Evolutionary conservation across 2,888 invertebrate genomes (phyloP), one percentile per base, ranked within the genome.

Genomic region (Caradrina clavipalpis): DNA sequence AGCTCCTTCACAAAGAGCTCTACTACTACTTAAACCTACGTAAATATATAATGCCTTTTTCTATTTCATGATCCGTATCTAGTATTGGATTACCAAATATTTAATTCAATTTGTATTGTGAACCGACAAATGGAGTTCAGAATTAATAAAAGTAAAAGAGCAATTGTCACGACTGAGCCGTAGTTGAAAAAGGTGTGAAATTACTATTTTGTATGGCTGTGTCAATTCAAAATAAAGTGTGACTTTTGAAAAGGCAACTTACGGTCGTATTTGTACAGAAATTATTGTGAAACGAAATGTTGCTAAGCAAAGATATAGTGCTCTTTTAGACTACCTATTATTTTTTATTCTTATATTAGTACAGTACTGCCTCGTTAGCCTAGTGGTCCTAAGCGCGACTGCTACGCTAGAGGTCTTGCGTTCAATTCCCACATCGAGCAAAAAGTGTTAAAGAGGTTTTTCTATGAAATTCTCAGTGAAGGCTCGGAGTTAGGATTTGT

Each of bases 101-200:
- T 17, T 79, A 67, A 79, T 75, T 75, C 49, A 21, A 75, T 68
- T 68, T 35, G 19, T 56, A 49, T 51, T 55, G 21, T 35, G 13
- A 67, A 45, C 21, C 2, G 21, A 56, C 19, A 13, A 57, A 62
- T 73, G 58, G 19, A 31, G 56, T 67, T 61, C 49, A 39, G n/a
- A 72, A 35, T 56, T 17, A 51, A 35, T 35, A 35, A 49, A 78
- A 53, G 13, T 39, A 62, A 65, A 80, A 60, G 65, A 63, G 3
- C 4, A 31, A 11, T 54, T n/a, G 72, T 66, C 65, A 63, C 68
- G 49, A 50, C 19, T 22, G 11, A 49, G 61, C 61, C 26, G 10
- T n/a, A 13, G 8, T 50, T 26, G 21, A 61, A 75, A 64, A 61
- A 26, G 61, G 80, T 80, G 80, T 78, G 78, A 78, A 75, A 80